Evolutionary conservation across 2,113 vertebrate species (phyloP), one percentile per base, ranked within the genome.

Genomic region (Uria lomvia): DNA sequence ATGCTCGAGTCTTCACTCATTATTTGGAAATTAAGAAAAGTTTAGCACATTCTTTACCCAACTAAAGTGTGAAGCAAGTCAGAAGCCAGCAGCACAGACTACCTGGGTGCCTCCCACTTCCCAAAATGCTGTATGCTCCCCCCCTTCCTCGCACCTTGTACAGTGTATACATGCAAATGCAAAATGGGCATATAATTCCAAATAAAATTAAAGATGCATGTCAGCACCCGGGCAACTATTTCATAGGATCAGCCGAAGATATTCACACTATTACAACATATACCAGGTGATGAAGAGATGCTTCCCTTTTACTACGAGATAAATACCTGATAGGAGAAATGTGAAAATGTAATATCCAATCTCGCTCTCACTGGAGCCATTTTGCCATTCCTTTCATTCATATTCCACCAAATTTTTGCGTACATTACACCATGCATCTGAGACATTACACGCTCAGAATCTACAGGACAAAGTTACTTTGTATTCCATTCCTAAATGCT

Each of bases 181-280:
- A 47, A 53, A 55, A 42, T 0, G 13, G 63, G 43, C 5, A 4
- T 6, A 4, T 5, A 6, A 27, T 30, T n/a, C 17, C n/a, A 30
- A 56, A 18, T 38, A 4, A 12, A 74, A 23, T 12, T 0, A 15
- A 38, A 70, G 50, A 18, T 5, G 26, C 21, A 15, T 6, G 14
- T 34, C 76, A 75, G 42, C 56, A 50, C 34, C 8, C 1, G 4
- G 56, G 34, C 49, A 74, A 7, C 78, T 36, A 14, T 3, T 50
- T 11, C 40, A 6, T 0, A 32, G 70, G 38, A 18, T 4, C 36
- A 26, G 65, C 10, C 11, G 1, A 27, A 40, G 79, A 30, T 18
- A 20, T 1, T 32, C n/a, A 34, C 52, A 6, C 38, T 2, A 0
- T 4, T 24, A 16, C 29, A 49, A 6, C 12, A 2, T 2, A 0